Percentiles rank a stretch among this genome's conserved stretches.
phyloP scores from a whole-genome alignment of 2,888 invertebrate species.

The Pegoplata infirma region DNA sequence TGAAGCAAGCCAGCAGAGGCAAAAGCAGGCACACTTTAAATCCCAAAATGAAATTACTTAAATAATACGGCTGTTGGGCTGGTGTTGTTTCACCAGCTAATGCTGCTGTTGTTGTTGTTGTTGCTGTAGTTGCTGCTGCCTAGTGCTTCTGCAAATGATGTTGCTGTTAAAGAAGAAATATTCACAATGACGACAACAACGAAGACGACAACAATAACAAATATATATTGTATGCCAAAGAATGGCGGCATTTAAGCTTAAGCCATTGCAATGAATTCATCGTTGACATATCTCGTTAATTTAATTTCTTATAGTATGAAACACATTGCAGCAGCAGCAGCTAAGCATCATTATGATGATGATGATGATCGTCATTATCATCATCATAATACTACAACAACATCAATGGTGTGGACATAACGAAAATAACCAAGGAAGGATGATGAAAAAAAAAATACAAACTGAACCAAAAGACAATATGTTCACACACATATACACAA shows the following conservation, averaged over 20 bases:
- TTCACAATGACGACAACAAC: slow-evolving; percentile 44
- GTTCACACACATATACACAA: slow-evolving; percentile 41
- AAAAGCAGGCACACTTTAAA: slow-evolving; percentile 62
- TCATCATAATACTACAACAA: slow-evolving; percentile 54
- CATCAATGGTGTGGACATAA: slow-evolving; percentile 61
- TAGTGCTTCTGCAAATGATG: slow-evolving; percentile 28
- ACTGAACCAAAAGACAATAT: slow-evolving; percentile 41
- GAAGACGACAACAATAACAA: slow-evolving; percentile 63
- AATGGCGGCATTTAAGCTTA: slow-evolving; percentile 77
- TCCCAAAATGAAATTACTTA: slow-evolving; percentile 58
- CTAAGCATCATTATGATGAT: slow-evolving; percentile 6
- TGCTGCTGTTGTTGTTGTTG: no score
- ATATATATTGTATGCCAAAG: slow-evolving; percentile 67
- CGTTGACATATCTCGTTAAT: slow-evolving; percentile 78
- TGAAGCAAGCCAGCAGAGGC: slow-evolving; percentile 13
- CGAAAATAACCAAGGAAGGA: slow-evolving; percentile 35
- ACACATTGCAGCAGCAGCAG: slow-evolving; percentile 32
- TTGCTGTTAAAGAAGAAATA: slow-evolving; percentile 22
- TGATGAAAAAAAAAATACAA: no score
- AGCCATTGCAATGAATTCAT: slow-evolving; percentile 77
- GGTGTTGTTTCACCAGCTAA: slow-evolving; percentile 10
- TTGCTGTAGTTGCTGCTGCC: slow-evolving; percentile 27
- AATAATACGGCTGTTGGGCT: slow-evolving; percentile 58
- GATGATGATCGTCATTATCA: slow-evolving; percentile 26
- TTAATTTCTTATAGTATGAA: slow-evolving; percentile 78